A percentile compares a stretch with the other conserved stretches of the same genome.
Evolutionary conservation across 2,888 invertebrate species (phyloP).

Genomic region (Ypsolopha scabrella): DNA sequence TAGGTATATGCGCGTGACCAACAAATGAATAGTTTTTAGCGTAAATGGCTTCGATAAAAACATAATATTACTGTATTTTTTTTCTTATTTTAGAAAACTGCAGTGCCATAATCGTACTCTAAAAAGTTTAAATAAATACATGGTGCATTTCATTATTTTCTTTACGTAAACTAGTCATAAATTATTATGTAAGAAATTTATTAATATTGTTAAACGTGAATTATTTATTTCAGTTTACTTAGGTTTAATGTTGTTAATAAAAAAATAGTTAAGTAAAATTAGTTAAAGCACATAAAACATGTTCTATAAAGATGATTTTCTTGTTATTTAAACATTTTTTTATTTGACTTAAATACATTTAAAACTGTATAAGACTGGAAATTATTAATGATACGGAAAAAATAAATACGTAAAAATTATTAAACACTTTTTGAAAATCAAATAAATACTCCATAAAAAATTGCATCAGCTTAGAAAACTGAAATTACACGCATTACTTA

Average conservation of each 20-base stretch:
- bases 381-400: no score
- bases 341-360: no score
- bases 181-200: not conserved
- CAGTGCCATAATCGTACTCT: constrained; percentile 36
- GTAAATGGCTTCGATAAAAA: constrained; percentile 5
- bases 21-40: constrained; percentile 31
- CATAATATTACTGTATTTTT: not conserved
- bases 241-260: constrained; percentile 7
- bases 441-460: no score
- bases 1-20: constrained; percentile 29
- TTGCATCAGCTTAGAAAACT: no score
- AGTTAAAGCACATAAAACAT: no score
- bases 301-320: no score
- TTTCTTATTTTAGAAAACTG: constrained; percentile 14
- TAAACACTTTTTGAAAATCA: no score
- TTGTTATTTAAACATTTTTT: no score
- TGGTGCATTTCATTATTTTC: constrained; percentile 50
- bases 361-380: no score
- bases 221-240: constrained; percentile 23
- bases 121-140: constrained; percentile 22
- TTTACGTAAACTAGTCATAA: constrained; percentile 50
- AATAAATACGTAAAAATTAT: no score
- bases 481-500: not conserved
- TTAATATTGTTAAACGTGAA: not conserved
- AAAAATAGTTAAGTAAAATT: no score